A percentile compares a stretch with the other conserved stretches of the same genome.
These are phyloP conservation scores for Drosophila niveifrons DNA, from an alignment of 2,888 invertebrate species.

Conservation along the genomic window DNA sequence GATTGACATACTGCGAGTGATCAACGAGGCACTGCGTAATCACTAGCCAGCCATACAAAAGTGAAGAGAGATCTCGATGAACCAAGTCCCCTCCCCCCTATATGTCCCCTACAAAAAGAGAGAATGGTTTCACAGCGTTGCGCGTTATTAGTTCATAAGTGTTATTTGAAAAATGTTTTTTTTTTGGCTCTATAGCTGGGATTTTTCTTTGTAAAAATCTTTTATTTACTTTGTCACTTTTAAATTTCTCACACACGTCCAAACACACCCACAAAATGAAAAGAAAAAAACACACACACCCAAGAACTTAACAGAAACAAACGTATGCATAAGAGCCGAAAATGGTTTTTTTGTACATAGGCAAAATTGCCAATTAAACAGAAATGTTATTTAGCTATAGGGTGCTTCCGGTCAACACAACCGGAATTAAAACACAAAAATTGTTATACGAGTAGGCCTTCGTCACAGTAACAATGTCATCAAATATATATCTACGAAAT, in stretches of 20 bases:
- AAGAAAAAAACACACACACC: neutral
- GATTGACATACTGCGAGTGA: conserved; percentile 83
- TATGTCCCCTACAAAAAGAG: neutral
- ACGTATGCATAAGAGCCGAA: conserved; percentile 14
- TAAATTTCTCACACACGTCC: conserved; percentile 23
- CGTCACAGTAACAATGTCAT: conserved; percentile 32
- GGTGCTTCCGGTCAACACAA: conserved; percentile 43
- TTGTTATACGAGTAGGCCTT: conserved; percentile 34
- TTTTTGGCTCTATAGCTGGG: conserved; percentile 21
- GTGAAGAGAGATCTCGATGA: conserved; percentile 8
- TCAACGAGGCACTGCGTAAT: conserved; percentile 81
- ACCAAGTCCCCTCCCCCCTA: neutral
- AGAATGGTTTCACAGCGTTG: conserved; percentile 45
- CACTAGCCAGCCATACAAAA: conserved; percentile 52
- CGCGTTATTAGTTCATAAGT: conserved; percentile 62
- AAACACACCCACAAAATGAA: conserved; percentile 11
- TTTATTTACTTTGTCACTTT: conserved; percentile 45
- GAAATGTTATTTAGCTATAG: conserved; percentile 53
- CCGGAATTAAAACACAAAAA: conserved; percentile 57
- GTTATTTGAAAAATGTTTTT: conserved; percentile 60
- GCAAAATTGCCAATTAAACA: conserved; percentile 25
- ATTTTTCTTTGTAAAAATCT: conserved; percentile 18
- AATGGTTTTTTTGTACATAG: conserved; percentile 34
- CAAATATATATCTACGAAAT: conserved; percentile 40
- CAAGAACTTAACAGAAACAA: conserved; percentile 15